These are phyloP conservation scores for Cheilosia grossa DNA, from an alignment of 2,888 invertebrate species.

Conservation along the genomic window DNA sequence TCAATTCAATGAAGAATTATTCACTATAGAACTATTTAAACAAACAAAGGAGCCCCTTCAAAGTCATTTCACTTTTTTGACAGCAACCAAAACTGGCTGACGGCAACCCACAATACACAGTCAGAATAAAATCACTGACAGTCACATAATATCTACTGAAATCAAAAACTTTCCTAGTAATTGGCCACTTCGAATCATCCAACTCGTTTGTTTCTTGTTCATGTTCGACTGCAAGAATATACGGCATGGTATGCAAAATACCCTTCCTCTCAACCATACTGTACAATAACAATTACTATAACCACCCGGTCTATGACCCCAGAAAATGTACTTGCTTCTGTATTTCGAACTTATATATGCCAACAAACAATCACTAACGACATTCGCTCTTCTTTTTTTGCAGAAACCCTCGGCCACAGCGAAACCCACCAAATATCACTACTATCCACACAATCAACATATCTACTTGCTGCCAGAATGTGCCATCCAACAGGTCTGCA, in stretches of 20 bases:
- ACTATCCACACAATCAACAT: slow-evolving; percentile 96
- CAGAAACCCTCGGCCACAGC: slow-evolving; percentile 90
- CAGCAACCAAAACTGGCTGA: too few species aligned
- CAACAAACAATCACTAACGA: slow-evolving; percentile 46
- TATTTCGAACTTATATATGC: slow-evolving; percentile 30
- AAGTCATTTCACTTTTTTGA: too few species aligned
- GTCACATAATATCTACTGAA: too few species aligned
- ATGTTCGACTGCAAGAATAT: neutral
- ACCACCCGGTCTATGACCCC: slow-evolving; percentile 33
- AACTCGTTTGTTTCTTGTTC: neutral
- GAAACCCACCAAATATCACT: slow-evolving; percentile 96
- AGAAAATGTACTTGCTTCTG: slow-evolving; percentile 49
- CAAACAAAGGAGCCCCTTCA: too few species aligned
- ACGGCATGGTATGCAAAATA: neutral
- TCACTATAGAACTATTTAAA: too few species aligned
- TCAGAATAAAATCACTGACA: too few species aligned
- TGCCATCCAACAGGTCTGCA: slow-evolving; percentile 96
- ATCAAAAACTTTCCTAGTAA: too few species aligned
- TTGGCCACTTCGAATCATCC: neutral
- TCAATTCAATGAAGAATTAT: too few species aligned
- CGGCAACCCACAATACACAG: too few species aligned
- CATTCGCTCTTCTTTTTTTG: slow-evolving; percentile 78
- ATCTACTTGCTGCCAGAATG: slow-evolving; percentile 96
- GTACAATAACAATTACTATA: slow-evolving; percentile 29
- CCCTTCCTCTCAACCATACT: slow-evolving; percentile 14